Conservation (phyloP, 2,797 vertebrate genomes). For the Phylloscopus collybita region DNA sequence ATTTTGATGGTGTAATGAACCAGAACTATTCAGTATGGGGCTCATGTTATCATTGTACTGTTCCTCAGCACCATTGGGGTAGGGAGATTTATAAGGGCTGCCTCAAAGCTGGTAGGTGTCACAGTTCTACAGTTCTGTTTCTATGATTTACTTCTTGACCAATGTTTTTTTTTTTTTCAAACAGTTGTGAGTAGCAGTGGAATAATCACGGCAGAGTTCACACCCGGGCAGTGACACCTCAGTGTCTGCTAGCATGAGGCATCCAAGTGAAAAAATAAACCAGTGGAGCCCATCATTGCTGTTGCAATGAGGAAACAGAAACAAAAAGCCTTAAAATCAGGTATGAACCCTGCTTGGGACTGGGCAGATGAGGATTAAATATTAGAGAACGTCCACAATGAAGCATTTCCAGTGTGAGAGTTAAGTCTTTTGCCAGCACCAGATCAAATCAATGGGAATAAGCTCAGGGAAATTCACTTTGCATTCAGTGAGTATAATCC, state of each 20-base stretch:
- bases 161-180: background rate
- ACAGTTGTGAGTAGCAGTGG: background rate
- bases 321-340: background rate
- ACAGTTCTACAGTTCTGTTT: background rate
- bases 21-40: fast-evolving
- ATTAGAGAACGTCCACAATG: background rate
- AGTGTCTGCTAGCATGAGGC: fast-evolving
- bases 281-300: fast-evolving
- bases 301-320: background rate
- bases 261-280: background rate
- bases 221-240: background rate
- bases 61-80: background rate
- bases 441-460: background rate
- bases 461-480: background rate
- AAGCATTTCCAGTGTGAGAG: background rate
- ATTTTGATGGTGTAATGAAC: background rate
- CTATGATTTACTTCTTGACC: background rate
- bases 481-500: background rate
- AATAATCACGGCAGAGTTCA: background rate
- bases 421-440: background rate
- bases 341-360: background rate
- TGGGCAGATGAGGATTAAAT: background rate
- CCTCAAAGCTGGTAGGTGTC: background rate
- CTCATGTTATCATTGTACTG: background rate
- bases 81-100: background rate